Base-by-base conservation (phyloP, 2,797 vertebrate genomes). In the Dendrocincla fuliginosa region DNA sequence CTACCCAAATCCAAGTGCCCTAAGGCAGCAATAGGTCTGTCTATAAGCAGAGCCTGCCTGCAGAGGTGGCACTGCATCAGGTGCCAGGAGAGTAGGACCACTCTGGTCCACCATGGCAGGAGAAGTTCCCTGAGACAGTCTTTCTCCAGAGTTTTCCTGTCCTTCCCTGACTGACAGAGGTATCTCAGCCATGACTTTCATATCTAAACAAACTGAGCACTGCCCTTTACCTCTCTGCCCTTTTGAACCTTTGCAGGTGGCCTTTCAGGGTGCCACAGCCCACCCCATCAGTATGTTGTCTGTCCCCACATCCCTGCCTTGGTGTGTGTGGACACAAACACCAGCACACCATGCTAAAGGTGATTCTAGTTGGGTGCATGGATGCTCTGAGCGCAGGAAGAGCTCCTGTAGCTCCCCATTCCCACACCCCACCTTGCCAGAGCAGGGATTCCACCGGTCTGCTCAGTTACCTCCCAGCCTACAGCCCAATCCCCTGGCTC, bases 321-420 rank as follows among this genome's bases (percentile, higher is more conserved):
- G 27, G 39, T 3, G 0, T 0, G 1, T 4, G 11, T 4, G 30
- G 27, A 10, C 30, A 27, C 52, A 32, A 68, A 52, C 3, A 33
- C 18, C 9, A 17, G 17, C 13, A n/a, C 13, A 4, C 4, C 0
- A 1, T 4, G n/a, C 61, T 19, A 35, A 33, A 83, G 23, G 24
- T 27, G 52, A 18, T 55, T 60, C 3, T 22, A 46, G 44, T 4
- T 16, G 12, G 41, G 23, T 23, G 30, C 27, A 10, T 0, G 0
- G 37, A 42, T n/a, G 67, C 28, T 71, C 33, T 2, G 6, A 53
- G 52, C 75, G 35, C 28, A 44, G 52, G 13, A 32, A 9, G 28
- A 50, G 44, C 33, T 70, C 71, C 76, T 0, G 0, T 18, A 22
- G 13, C 18, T 49, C 39, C 44, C 12, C 3, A 7, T 42, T 16